Conservation (phyloP, 2,888 invertebrate species). For the Nephrotoma appendiculata region DNA sequence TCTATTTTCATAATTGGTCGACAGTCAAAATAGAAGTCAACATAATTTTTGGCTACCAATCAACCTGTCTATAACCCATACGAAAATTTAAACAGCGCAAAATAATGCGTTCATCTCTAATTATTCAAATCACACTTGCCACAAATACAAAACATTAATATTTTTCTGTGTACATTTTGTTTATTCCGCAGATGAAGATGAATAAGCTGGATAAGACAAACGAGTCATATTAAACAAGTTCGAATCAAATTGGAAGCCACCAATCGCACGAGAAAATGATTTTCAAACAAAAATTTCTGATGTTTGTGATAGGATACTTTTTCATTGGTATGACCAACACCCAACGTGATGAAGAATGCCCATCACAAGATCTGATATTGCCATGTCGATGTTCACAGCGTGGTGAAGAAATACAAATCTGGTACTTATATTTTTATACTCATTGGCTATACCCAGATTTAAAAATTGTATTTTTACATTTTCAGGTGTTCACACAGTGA, state of each 20-base stretch:
- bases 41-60: not conserved
- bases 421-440: slow-evolving; percentile 37
- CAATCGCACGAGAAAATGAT: not conserved
- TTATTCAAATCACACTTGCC: not conserved
- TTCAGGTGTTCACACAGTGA: slow-evolving; percentile 87
- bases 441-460: not conserved
- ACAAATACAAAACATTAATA: not conserved
- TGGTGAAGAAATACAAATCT: slow-evolving; percentile 69
- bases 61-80: not conserved
- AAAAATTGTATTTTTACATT: slow-evolving; percentile 13
- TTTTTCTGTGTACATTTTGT: not conserved
- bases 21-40: not conserved
- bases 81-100: not conserved
- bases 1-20: not conserved
- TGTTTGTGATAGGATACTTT: not conserved
- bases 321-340: not conserved
- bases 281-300: not conserved
- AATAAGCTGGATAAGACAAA: not conserved
- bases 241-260: not conserved
- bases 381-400: slow-evolving; percentile 71
- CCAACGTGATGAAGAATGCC: slow-evolving; percentile 35
- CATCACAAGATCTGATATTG: slow-evolving; percentile 58
- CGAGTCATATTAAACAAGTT: not conserved
- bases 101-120: not conserved
- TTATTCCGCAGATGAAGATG: not conserved